Conservation (phyloP, 2,797 vertebrate species). For the Taeniopygia guttata region DNA sequence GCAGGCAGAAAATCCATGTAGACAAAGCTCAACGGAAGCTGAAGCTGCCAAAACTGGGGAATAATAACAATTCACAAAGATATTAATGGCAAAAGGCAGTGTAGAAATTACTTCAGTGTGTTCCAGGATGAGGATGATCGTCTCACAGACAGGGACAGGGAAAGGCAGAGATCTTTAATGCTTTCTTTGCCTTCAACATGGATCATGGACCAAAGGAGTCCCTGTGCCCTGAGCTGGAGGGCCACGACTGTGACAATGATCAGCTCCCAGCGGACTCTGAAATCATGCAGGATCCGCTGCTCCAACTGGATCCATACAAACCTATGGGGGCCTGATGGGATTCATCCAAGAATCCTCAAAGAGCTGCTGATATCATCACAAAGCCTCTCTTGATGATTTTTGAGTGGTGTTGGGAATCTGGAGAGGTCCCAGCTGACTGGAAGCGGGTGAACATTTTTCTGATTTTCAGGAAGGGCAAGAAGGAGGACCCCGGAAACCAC, state of each 20-base stretch:
- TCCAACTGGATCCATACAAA: not conserved
- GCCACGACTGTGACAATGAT: not conserved
- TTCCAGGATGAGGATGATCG: not conserved
- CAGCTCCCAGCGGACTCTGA: not conserved
- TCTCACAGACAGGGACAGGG: no score
- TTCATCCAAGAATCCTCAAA: not conserved
- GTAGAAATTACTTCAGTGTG: not conserved
- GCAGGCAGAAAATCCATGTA: rapidly evolving
- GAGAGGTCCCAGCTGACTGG: conserved; percentile 3
- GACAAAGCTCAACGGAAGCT: not conserved
- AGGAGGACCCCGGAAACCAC: not conserved
- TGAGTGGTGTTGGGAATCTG: not conserved
- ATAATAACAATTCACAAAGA: not conserved
- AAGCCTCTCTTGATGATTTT: not conserved
- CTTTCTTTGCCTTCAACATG: not conserved
- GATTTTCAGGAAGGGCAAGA: not conserved
- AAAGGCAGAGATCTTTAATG: not conserved
- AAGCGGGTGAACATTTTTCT: not conserved
- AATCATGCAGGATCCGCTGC: not conserved
- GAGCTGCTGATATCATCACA: not conserved
- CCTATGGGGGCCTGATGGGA: not conserved
- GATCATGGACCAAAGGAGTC: no score
- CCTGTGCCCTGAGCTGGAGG: not conserved
- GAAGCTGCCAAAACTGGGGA: not conserved
- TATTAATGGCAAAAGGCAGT: not conserved